These are phyloP conservation scores for Thereuonema tuberculata DNA, from an alignment of 1,140 invertebrate species.

Conservation along the genomic window DNA sequence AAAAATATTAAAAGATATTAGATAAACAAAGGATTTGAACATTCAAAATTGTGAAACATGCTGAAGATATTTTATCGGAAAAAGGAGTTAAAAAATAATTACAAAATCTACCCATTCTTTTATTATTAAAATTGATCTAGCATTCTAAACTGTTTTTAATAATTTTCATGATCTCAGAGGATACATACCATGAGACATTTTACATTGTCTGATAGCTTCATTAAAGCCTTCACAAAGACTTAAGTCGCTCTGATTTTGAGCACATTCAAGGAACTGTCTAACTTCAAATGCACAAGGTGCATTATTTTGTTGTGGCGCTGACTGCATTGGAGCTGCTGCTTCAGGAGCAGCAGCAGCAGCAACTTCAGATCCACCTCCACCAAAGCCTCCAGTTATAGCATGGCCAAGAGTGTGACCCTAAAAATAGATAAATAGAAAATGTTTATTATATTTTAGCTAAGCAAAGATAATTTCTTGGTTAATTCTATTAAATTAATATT, in stretches of 20 bases:
- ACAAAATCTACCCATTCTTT: too few relatives aligned
- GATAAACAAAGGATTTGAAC: too few relatives aligned
- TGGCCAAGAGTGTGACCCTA: slow-evolving; percentile 70
- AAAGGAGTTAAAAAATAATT: too few relatives aligned
- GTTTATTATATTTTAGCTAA: too few relatives aligned
- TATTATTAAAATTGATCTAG: too few relatives aligned
- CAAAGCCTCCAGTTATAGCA: slow-evolving; percentile 68
- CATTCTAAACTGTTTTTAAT: too few relatives aligned
- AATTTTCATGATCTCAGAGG: too few relatives aligned
- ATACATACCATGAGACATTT: slow-evolving; percentile 13
- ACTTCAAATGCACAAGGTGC: slow-evolving; percentile 77
- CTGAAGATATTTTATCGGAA: too few relatives aligned
- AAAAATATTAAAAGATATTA: too few relatives aligned
- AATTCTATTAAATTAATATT: too few relatives aligned
- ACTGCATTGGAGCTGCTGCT: slow-evolving; percentile 26
- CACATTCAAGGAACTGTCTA: slow-evolving; percentile 76
- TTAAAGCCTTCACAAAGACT: slow-evolving; percentile 83
- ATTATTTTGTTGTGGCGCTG: slow-evolving; percentile 32
- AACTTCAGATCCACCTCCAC: slow-evolving; percentile 54
- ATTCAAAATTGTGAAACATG: too few relatives aligned
- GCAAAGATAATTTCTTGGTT: too few relatives aligned
- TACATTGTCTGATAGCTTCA: slow-evolving; percentile 78
- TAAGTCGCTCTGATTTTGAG: slow-evolving; percentile 66
- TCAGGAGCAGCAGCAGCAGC: slow-evolving; percentile 35
- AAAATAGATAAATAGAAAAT: slow-evolving; percentile 16